Percentiles rank a stretch among this genome's conserved stretches.
Conservation (phyloP, 2,888 invertebrate species). For the Scaptomyza tumidula region DNA sequence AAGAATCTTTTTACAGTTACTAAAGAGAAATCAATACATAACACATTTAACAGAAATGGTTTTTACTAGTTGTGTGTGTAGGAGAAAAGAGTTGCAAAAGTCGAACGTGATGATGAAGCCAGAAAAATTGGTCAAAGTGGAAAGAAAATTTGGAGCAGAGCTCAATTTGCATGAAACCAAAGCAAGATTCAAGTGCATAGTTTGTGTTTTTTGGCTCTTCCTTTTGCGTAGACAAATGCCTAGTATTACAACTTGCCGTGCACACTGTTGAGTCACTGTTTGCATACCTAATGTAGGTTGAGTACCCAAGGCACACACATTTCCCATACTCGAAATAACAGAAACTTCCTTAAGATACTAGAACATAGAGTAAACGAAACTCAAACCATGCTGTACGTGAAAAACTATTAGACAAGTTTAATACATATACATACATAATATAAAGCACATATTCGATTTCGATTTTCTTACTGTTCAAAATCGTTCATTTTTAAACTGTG, state of each 20-base stretch:
- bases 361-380: neutral
- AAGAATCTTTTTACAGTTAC: no score
- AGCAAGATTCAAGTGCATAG: neutral
- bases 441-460: no score
- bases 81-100: slow-evolving; percentile 3
- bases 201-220: neutral
- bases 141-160: slow-evolving; percentile 3
- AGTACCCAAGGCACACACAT: neutral
- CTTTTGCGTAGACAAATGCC: neutral
- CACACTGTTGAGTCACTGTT: neutral
- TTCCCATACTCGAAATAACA: neutral
- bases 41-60: slow-evolving; percentile 1
- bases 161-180: slow-evolving; percentile 37
- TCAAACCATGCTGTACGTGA: neutral
- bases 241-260: neutral
- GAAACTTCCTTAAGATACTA: neutral
- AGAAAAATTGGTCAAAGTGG: neutral
- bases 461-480: no score
- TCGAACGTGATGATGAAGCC: slow-evolving; percentile 2
- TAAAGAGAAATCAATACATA: no score
- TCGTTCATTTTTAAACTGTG: neutral
- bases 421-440: no score
- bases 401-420: no score
- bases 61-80: neutral
- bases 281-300: slow-evolving; percentile 24